Evolutionary conservation across 2,113 vertebrate species (phyloP).

Genomic region (Fukomys damarensis): DNA sequence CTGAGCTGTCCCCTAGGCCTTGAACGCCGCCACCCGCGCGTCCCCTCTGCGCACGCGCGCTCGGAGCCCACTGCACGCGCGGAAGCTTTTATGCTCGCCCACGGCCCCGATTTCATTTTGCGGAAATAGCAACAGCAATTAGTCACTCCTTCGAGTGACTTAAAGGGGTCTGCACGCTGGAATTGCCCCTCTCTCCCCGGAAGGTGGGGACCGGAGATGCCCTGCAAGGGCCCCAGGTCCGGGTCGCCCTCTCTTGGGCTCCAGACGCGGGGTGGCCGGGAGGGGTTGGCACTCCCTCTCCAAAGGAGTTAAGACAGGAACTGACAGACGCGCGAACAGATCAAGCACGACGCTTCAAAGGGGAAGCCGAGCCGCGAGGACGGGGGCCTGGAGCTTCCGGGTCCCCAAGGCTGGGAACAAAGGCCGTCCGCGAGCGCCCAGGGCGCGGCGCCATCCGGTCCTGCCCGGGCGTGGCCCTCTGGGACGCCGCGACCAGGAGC

Average conservation of each 20-base stretch:
- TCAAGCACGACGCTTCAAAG: conserved; percentile 92
- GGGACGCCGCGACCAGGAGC: conserved; percentile 91
- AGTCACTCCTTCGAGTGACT: conserved; percentile 19
- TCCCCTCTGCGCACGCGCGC: background rate
- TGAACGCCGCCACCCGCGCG: background rate
- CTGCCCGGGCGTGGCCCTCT: conserved; percentile 84
- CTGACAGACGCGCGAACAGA: conserved; percentile 89
- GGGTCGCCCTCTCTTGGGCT: background rate
- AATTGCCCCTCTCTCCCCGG: background rate
- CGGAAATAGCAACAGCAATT: conserved; percentile 72
- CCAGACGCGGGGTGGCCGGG: background rate
- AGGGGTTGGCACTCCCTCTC: background rate
- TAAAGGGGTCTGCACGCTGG: background rate
- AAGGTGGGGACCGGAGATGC: background rate
- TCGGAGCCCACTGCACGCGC: background rate
- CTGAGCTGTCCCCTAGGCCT: background rate
- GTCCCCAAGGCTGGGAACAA: conserved; percentile 85
- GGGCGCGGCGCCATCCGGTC: conserved; percentile 85
- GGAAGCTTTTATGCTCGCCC: conserved; percentile 67
- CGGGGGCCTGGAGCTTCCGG: conserved; percentile 76
- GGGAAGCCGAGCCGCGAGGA: conserved; percentile 84
- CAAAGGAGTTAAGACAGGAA: conserved; percentile 68
- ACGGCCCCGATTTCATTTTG: conserved; percentile 20
- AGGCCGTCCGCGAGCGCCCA: conserved; percentile 86
- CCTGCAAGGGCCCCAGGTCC: conserved; percentile 40